Percentiles rank a stretch among this genome's conserved stretches.
Conservation (phyloP, 1,140 invertebrate species). For the Ceratina calcarata region DNA sequence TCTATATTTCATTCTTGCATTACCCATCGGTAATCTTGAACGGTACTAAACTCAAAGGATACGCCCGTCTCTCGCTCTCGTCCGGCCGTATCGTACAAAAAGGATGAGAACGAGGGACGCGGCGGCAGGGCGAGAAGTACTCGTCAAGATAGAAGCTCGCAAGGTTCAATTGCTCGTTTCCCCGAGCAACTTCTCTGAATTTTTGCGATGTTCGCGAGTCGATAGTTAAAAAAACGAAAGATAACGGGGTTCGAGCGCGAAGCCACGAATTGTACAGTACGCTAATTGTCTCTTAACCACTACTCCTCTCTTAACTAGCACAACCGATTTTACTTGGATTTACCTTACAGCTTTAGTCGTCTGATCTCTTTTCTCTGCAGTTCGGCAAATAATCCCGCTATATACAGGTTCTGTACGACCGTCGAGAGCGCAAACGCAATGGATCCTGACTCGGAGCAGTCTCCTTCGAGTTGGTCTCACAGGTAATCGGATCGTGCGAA, state of each 20-base stretch:
- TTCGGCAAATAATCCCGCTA: constrained; percentile 33
- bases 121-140: not conserved
- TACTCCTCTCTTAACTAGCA: constrained; percentile 21
- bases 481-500: constrained; percentile 1
- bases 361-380: not conserved
- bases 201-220: not conserved
- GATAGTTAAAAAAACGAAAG: not conserved
- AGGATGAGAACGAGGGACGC: not conserved
- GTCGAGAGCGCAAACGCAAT: constrained; percentile 2
- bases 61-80: not conserved
- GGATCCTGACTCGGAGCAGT: constrained; percentile 3
- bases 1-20: not conserved
- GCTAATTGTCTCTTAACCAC: constrained; percentile 34
- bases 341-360: constrained; percentile 29
- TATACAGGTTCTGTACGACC: constrained; percentile 37
- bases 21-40: not conserved
- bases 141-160: not conserved
- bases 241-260: not conserved
- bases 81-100: constrained; percentile 25
- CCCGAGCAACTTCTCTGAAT: not conserved
- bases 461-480: not conserved
- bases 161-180: not conserved
- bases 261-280: constrained; percentile 55
- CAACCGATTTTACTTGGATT: constrained; percentile 27
- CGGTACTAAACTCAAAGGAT: not conserved